Evolutionary conservation across 2,888 invertebrate genomes (phyloP).

Genomic region (Nomada ruficornis): DNA sequence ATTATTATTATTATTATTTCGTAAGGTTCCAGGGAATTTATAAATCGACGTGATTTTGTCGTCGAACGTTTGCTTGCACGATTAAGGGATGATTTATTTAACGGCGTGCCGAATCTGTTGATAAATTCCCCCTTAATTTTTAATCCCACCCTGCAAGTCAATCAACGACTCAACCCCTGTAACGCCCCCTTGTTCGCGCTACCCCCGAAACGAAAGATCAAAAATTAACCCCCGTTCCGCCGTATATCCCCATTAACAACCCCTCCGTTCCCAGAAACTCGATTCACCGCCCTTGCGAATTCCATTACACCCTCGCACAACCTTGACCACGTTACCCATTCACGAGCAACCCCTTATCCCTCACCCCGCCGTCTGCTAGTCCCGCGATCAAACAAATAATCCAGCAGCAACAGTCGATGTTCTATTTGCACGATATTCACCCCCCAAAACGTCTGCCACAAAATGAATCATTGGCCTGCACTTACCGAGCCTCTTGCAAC

Average conservation of each 20-base stretch:
- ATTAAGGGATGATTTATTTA: not conserved
- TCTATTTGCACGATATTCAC: too few species aligned
- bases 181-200: not conserved
- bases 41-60: too few species aligned
- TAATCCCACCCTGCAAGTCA: not conserved
- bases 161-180: not conserved
- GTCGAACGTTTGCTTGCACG: too few species aligned
- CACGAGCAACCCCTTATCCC: not conserved
- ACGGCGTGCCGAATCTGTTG: not conserved
- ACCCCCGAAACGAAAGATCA: not conserved
- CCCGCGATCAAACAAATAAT: not conserved
- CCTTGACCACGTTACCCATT: constrained; percentile 13
- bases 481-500: too few species aligned
- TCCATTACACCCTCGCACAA: constrained; percentile 5
- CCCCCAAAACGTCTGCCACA: too few species aligned
- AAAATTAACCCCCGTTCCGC: constrained; percentile 1
- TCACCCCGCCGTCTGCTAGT: not conserved
- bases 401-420: too few species aligned
- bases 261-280: constrained; percentile 5
- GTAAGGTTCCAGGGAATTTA: too few species aligned
- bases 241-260: constrained; percentile 1
- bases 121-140: not conserved
- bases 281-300: not conserved
- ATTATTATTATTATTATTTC: too few species aligned
- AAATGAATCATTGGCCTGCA: too few species aligned